Base-by-base conservation (phyloP, 2,888 invertebrate species). In the Ichneumoninae sp. region DNA sequence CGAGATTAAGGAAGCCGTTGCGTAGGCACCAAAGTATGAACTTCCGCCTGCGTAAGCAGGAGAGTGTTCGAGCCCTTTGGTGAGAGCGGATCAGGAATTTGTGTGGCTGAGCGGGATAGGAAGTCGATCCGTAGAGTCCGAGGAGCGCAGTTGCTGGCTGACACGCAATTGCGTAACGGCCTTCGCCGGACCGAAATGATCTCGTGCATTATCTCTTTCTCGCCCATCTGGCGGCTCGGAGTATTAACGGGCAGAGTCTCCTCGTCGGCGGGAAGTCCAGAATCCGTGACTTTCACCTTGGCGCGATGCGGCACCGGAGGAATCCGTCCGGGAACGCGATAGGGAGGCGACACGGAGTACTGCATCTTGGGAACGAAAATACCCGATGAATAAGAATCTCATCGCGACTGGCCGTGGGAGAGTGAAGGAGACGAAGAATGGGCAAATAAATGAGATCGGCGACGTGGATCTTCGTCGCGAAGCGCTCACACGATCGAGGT, bases 231-330 rank as follows among this genome's bases (percentile, higher is more conserved):
- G 60, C 44, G 54, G 30, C 78, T 3, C n/a, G 13, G 13, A 52
- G 62, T n/a, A 50, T 79, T 47, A 62, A 50, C 19, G 62, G 60
- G 5, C 47, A 10, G 50, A 65, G 65, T 65, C 66, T 36, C 19
- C 40, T 26, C 76, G 75, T 47, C 62, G 40, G 52, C 60, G 70
- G 62, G 33, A 71, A 50, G 70, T 71, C 70, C 36, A 62, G 22
- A 62, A 70, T 50, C 70, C 50, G 78, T 79, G 78, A 79, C 78
- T 79, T 79, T 79, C 78, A 65, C 78, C 62, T 26, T 2, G 69
- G 57, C 19, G 50, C 70, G 62, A 52, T 36, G 33, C 50, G 44
- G 70, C 78, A 79, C 52, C 40, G 40, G 78, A 71, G 50, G 36
- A 65, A 70, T 44, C 16, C 22, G 40, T 44, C 30, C 52, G 52